Percentiles rank a stretch among this genome's conserved stretches.
Evolutionary conservation across 1,140 invertebrate species (phyloP).

Genomic region (Homalodisca vitripennis): DNA sequence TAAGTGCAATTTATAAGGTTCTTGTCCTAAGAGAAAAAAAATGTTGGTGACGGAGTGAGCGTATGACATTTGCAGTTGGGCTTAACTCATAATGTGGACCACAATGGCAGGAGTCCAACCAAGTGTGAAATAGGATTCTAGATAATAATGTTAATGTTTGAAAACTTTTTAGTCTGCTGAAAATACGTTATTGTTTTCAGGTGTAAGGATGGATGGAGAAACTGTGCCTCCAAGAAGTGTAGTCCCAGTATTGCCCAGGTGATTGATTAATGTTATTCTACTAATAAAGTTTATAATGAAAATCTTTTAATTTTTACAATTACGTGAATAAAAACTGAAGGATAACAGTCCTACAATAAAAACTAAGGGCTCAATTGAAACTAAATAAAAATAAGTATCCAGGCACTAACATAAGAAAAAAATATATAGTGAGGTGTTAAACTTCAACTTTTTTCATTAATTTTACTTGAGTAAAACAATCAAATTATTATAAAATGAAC

Average conservation of each 20-base stretch:
- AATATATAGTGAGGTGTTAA: slow-evolving; percentile 15
- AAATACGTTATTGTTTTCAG: slow-evolving; percentile 36
- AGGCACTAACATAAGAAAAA: not conserved
- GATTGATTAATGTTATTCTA: slow-evolving; percentile 15
- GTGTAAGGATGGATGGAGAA: slow-evolving; percentile 37
- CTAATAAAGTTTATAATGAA: not conserved
- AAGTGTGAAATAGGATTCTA: too few relatives aligned
- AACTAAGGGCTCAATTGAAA: not conserved
- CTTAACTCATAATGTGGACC: too few relatives aligned
- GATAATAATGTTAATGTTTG: too few relatives aligned
- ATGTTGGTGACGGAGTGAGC: too few relatives aligned
- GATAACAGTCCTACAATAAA: not conserved
- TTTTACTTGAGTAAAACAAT: slow-evolving; percentile 21
- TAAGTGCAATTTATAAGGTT: too few relatives aligned
- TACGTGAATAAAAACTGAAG: not conserved
- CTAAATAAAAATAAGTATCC: not conserved
- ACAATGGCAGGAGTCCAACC: too few relatives aligned
- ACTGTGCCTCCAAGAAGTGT: slow-evolving; percentile 34
- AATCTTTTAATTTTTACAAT: not conserved
- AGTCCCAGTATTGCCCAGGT: slow-evolving; percentile 40
- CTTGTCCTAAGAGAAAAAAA: too few relatives aligned
- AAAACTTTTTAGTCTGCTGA: too few relatives aligned
- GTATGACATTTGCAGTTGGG: too few relatives aligned
- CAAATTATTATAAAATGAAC: slow-evolving; percentile 19
- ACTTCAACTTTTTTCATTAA: slow-evolving; percentile 16